Conservation (phyloP, 2,888 invertebrate species). For the Cheilosia scutellata region DNA sequence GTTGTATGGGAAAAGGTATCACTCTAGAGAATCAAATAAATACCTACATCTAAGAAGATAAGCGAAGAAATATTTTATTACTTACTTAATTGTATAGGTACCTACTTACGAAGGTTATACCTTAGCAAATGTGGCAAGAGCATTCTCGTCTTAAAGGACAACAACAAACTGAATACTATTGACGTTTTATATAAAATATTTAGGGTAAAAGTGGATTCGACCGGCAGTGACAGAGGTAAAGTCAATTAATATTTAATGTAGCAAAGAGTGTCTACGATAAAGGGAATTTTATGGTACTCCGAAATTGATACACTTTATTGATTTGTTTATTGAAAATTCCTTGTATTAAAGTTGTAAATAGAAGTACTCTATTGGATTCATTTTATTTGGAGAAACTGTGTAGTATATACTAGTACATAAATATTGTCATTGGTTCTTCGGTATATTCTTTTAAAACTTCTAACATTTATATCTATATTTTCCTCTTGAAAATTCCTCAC, state of each 20-base stretch:
- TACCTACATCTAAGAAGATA: constrained; percentile 2
- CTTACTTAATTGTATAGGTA: constrained; percentile 13
- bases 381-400: no score
- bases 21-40: not conserved
- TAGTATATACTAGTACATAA: no score
- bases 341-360: not conserved
- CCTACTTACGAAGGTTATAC: constrained; percentile 22
- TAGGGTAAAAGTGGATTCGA: not conserved
- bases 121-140: constrained; percentile 38
- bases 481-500: no score
- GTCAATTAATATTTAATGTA: constrained; percentile 50
- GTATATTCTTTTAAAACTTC: no score
- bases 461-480: no score
- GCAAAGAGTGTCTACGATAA: constrained; percentile 30
- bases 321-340: constrained; percentile 10
- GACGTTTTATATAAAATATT: not conserved
- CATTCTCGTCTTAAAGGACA: constrained; percentile 11
- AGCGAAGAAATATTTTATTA: constrained; percentile 46
- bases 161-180: constrained; percentile 38
- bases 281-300: constrained; percentile 20
- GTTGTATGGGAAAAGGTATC: not conserved
- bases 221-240: constrained; percentile 40
- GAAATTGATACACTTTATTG: constrained; percentile 25
- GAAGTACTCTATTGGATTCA: not conserved
- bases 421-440: no score